Conservation (phyloP, 2,888 invertebrate genomes). For the Cepaea hortensis region DNA sequence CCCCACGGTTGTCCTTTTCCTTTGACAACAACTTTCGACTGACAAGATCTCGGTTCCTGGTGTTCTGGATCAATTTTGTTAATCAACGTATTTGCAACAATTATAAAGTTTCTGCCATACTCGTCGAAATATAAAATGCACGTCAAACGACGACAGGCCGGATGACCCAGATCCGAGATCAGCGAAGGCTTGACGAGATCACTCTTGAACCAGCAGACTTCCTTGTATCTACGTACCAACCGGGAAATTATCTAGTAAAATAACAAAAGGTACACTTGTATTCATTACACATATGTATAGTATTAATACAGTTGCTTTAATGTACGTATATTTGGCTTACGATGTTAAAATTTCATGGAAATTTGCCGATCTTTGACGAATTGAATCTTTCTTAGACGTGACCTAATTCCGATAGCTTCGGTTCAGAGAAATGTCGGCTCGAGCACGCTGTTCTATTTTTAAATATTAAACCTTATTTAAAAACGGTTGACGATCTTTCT, state of each 20-base stretch:
- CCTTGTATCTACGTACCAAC: constrained; percentile 36
- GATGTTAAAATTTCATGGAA: too few species aligned
- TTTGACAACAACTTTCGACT: too few species aligned
- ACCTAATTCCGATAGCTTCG: constrained; percentile 43
- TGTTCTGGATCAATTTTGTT: too few species aligned
- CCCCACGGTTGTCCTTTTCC: too few species aligned
- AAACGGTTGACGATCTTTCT: too few species aligned
- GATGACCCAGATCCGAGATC: not conserved
- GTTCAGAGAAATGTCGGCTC: not conserved
- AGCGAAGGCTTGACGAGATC: constrained; percentile 10
- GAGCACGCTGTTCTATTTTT: too few species aligned
- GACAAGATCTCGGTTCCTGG: too few species aligned
- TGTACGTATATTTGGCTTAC: not conserved
- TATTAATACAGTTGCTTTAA: not conserved
- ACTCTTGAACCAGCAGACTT: constrained; percentile 34
- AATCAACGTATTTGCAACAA: too few species aligned
- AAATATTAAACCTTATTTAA: too few species aligned
- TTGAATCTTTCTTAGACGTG: not conserved
- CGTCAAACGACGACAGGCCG: too few species aligned
- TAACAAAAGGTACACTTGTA: constrained; percentile 34
- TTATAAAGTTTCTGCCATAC: too few species aligned
- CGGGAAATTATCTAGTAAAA: constrained; percentile 40
- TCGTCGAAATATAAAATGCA: too few species aligned
- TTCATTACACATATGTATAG: not conserved
- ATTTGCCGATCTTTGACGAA: not conserved